phyloP scores from a whole-genome alignment of 2,797 vertebrate species.

The Leptatherina wallacei region DNA sequence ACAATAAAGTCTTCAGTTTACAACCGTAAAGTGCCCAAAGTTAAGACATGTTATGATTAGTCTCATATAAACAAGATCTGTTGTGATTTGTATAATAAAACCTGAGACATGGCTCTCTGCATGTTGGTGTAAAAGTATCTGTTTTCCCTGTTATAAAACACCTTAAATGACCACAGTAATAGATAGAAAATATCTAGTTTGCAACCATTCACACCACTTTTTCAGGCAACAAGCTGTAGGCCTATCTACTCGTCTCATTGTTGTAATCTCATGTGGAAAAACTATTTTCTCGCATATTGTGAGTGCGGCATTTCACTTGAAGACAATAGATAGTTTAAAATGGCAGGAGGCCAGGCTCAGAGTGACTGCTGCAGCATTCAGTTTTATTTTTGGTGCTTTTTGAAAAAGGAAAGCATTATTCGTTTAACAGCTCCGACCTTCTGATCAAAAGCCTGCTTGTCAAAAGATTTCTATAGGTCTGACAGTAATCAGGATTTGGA shows the following conservation, averaged over 20 bases:
- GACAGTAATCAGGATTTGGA: constrained; percentile 6
- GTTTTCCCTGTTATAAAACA: not conserved
- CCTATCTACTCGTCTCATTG: constrained; percentile 22
- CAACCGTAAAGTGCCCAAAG: not conserved
- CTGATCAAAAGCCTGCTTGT: constrained; percentile 31
- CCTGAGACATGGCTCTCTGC: not conserved
- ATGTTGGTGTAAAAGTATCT: not conserved
- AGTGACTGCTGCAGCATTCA: constrained; percentile 11
- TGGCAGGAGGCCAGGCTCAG: constrained; percentile 24
- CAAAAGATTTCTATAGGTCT: constrained; percentile 18
- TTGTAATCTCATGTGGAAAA: constrained; percentile 12
- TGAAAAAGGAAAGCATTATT: constrained; percentile 24
- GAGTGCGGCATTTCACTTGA: constrained; percentile 24
- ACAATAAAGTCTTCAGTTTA: not conserved
- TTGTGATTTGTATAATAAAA: not conserved
- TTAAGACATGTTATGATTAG: not conserved
- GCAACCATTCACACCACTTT: not conserved
- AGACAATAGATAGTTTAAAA: constrained; percentile 35
- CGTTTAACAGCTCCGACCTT: constrained; percentile 34
- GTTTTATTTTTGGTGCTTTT: constrained; percentile 17
- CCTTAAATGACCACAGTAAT: constrained; percentile 1
- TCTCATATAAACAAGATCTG: not conserved
- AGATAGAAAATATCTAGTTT: constrained; percentile 5
- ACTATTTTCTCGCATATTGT: constrained; percentile 17
- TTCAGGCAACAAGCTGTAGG: constrained; percentile 13